These are phyloP conservation scores for Chrysolina haemoptera DNA, from an alignment of 2,888 invertebrate genomes.

Conservation along the genomic window DNA sequence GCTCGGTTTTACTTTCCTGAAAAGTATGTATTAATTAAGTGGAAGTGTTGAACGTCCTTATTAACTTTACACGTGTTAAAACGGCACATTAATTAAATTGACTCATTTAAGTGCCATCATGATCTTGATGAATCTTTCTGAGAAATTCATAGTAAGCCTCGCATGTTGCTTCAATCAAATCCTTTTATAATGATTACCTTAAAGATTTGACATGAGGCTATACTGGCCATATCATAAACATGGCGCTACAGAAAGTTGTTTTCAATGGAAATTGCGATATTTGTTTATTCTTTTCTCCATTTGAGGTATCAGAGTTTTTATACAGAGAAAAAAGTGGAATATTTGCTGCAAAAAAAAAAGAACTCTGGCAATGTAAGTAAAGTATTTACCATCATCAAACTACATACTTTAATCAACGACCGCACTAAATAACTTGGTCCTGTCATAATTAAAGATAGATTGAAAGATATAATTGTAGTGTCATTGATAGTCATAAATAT, in stretches of 20 bases:
- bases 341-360: too few relatives aligned
- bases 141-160: slow-evolving; percentile 1
- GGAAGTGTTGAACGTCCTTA: slow-evolving; percentile 50
- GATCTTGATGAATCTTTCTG: slow-evolving; percentile 27
- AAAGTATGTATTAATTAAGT: slow-evolving; percentile 54
- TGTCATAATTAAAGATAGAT: too few relatives aligned
- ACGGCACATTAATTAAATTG: slow-evolving; percentile 39
- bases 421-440: too few relatives aligned
- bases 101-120: slow-evolving; percentile 36
- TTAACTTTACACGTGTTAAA: slow-evolving; percentile 48
- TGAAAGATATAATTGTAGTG: too few relatives aligned
- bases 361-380: too few relatives aligned
- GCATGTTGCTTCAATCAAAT: slow-evolving; percentile 1
- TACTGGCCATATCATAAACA: background rate
- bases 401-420: too few relatives aligned
- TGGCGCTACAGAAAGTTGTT: background rate
- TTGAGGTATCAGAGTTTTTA: too few relatives aligned
- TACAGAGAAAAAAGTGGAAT: too few relatives aligned
- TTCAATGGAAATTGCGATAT: background rate
- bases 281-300: too few relatives aligned
- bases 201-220: background rate
- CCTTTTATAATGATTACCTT: background rate
- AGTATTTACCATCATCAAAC: too few relatives aligned
- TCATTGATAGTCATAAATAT: too few relatives aligned
- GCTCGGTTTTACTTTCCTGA: slow-evolving; percentile 49